Evolutionary conservation across 2,113 vertebrate genomes (phyloP).

Genomic region (Gavia stellata): DNA sequence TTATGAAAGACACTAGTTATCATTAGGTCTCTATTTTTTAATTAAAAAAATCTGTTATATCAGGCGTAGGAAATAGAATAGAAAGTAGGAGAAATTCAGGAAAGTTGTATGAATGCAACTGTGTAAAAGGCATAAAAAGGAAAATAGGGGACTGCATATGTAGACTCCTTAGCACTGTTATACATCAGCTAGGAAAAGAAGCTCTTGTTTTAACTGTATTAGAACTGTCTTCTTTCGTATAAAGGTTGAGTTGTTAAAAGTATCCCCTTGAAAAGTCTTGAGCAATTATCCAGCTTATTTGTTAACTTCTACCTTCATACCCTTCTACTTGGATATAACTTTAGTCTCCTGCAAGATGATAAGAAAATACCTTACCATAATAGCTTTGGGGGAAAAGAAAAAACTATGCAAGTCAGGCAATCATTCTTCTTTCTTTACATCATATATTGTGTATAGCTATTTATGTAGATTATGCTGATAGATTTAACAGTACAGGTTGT

Average conservation of each 20-base stretch:
- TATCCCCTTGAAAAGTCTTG: neutral
- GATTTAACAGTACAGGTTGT: neutral
- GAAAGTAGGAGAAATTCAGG: neutral
- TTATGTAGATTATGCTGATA: neutral
- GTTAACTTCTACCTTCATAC: neutral
- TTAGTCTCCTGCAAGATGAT: neutral
- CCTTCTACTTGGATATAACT: neutral
- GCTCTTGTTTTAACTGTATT: neutral
- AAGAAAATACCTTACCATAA: neutral
- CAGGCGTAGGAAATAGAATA: neutral
- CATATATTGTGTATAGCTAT: neutral
- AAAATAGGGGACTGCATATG: fast-evolving
- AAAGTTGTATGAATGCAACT: neutral
- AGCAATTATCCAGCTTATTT: neutral
- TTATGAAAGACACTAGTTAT: neutral
- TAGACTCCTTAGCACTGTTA: neutral
- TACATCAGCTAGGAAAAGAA: neutral
- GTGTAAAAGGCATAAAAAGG: neutral
- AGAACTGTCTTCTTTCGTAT: neutral
- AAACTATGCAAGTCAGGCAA: neutral
- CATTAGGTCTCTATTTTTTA: neutral
- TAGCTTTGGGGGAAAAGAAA: neutral
- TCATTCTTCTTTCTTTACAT: neutral
- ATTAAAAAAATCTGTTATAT: neutral
- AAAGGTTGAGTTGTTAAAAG: neutral